Conservation (phyloP, 2,113 vertebrate genomes). For the Callospermophilus lateralis region DNA sequence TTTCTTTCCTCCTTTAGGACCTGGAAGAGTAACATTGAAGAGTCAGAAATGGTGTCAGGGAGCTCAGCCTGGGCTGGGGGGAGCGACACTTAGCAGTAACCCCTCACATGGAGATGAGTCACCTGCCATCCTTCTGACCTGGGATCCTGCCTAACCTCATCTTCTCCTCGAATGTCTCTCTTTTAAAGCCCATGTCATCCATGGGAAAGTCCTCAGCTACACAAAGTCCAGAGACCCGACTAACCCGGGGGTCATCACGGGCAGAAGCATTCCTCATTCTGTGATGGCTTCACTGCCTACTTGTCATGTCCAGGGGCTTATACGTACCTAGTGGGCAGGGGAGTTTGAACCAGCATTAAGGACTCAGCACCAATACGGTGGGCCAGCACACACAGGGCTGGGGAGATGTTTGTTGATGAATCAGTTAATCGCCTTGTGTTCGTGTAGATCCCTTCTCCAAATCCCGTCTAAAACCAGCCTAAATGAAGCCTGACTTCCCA, state of each 20-base stretch:
- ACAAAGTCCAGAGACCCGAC: neutral
- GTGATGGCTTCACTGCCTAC: neutral
- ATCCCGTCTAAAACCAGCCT: neutral
- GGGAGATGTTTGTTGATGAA: neutral
- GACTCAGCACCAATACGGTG: neutral
- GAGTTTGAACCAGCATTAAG: neutral
- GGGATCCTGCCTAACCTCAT: rapidly evolving
- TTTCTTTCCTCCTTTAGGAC: neutral
- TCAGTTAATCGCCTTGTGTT: neutral
- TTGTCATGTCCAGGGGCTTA: neutral
- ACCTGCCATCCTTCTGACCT: rapidly evolving
- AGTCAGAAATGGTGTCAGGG: neutral
- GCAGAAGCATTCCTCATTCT: rapidly evolving
- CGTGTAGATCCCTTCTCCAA: neutral
- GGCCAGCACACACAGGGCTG: neutral
- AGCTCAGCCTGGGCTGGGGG: neutral
- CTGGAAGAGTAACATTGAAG: rapidly evolving
- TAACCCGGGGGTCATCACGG: neutral
- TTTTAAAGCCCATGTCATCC: neutral
- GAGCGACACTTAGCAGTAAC: no score
- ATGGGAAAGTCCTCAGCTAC: rapidly evolving
- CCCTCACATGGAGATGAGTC: rapidly evolving
- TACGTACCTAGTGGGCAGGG: neutral
- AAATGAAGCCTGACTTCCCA: neutral
- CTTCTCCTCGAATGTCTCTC: neutral